Evolutionary conservation across 2,797 vertebrate species (phyloP), one percentile per base, ranked within the genome.

Genomic region (Sebastes hubbsi): DNA sequence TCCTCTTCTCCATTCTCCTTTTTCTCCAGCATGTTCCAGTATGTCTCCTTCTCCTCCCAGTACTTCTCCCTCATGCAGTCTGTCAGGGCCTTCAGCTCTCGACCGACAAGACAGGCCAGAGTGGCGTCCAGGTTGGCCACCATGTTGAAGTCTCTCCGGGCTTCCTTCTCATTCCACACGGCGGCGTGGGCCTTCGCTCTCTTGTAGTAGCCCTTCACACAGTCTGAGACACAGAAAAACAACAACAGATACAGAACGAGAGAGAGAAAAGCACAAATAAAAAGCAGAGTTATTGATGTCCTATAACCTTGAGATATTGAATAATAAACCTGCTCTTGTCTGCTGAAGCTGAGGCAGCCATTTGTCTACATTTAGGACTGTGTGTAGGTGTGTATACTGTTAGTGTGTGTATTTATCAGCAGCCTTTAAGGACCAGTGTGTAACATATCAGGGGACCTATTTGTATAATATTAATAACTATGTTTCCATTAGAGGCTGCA

Each of bases 171-270:
- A 0, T 99, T 98, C 98, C 98, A 99, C 78, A 99, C 98, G 0
- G 98, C 98, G 0, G 97, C 96, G 0, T 99, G 97, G 2, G 99
- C 98, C 87, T 99, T 99, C 58, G 97, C 99, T 36, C 98, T 94
- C 94, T 99, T 99, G 92, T 98, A 99, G 86, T 97, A 98, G 10
- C 97, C 98, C 86, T 99, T 99, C 89, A 99, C 94, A 0, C 98
- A 99, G 94, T 98, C 98, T 99, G 92, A 1, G 22, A 72, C 46
- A 64, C 18, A 80, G 6, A 36, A 59, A 38, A 54, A 70, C 2
- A 69, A 46, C n/a, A 20, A 13, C 6, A 55, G 22, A 55, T 55
- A 36, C 24, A 59, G 7, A 62, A 4, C 12, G 13, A 78, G 22
- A 49, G n/a, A 2, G 20, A 71, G 12, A 64, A 65, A 22, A 22